Evolutionary conservation across 2,888 invertebrate species (phyloP).

Genomic region (Thymelicus sylvestris): DNA sequence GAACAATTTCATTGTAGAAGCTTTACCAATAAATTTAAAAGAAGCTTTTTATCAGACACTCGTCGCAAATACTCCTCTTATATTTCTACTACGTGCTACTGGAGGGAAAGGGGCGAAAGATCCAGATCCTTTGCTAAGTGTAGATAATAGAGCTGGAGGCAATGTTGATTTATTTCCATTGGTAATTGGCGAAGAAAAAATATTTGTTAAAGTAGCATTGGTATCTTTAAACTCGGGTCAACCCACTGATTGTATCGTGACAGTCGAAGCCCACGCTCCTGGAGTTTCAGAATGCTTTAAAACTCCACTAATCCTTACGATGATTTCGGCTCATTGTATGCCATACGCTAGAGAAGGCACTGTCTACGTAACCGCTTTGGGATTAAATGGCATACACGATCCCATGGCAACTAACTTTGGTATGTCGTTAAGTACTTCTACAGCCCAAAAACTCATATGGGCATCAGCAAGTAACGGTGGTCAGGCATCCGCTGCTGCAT

Average conservation of each 20-base stretch:
- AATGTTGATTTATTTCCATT: constrained; percentile 71
- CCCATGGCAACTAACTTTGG: constrained; percentile 61
- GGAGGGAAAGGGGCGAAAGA: constrained; percentile 62
- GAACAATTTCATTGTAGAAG: constrained; percentile 45
- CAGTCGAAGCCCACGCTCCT: constrained; percentile 52
- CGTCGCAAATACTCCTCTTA: constrained; percentile 62
- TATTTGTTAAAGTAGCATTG: constrained; percentile 56
- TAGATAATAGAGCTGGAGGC: constrained; percentile 70
- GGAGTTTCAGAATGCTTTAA: constrained; percentile 48
- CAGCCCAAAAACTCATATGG: constrained; percentile 65
- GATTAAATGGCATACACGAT: constrained; percentile 57
- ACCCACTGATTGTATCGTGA: constrained; percentile 53
- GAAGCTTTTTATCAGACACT: constrained; percentile 51
- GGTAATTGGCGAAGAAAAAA: constrained; percentile 63
- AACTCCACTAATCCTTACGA: constrained; percentile 63
- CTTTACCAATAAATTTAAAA: constrained; percentile 59
- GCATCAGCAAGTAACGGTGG: constrained; percentile 61
- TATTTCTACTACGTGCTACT: constrained; percentile 60
- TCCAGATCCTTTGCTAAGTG: constrained; percentile 61
- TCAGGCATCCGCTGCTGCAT: constrained; percentile 58
- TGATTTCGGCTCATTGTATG: constrained; percentile 72
- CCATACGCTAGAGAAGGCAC: constrained; percentile 68
- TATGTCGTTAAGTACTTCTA: constrained; percentile 58
- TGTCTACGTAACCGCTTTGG: constrained; percentile 64
- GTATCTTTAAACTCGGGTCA: constrained; percentile 56